Evolutionary conservation across 1,140 invertebrate genomes (phyloP).

Genomic region (Drosophila murphyi): DNA sequence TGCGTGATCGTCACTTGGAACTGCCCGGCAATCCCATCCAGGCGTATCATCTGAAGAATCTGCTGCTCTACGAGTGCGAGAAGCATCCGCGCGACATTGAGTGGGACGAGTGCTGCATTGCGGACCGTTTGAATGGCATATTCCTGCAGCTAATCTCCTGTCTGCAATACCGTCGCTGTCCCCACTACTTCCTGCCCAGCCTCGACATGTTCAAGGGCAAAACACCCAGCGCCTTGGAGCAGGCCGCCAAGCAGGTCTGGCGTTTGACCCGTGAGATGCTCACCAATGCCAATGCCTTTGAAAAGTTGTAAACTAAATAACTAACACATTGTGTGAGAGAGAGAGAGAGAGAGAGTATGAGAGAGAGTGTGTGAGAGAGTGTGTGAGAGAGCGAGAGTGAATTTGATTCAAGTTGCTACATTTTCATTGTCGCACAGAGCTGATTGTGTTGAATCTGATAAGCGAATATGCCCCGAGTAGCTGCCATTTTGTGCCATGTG

Average conservation of each 20-base stretch:
- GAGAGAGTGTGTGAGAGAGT: background rate
- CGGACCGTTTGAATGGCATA: constrained; percentile 96
- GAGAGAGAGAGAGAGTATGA: constrained; percentile 36
- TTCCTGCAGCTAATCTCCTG: constrained; percentile 97
- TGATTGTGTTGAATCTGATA: constrained; percentile 52
- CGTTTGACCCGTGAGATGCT: constrained; percentile 94
- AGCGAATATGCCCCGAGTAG: constrained; percentile 24
- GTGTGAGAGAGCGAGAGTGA: background rate
- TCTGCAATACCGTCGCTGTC: constrained; percentile 95
- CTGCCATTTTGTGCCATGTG: constrained; percentile 64
- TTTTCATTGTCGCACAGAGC: constrained; percentile 51
- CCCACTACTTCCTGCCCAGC: constrained; percentile 95
- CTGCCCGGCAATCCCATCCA: constrained; percentile 94
- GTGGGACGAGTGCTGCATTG: constrained; percentile 95
- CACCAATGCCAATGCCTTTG: constrained; percentile 94
- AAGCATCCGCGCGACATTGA: constrained; percentile 96
- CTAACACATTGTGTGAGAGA: background rate
- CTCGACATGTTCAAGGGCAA: constrained; percentile 96
- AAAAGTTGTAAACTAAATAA: constrained; percentile 89
- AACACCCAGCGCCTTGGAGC: constrained; percentile 92
- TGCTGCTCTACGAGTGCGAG: constrained; percentile 97
- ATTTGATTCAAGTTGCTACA: constrained; percentile 54
- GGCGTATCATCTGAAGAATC: constrained; percentile 94
- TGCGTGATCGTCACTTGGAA: constrained; percentile 95
- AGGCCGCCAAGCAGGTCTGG: constrained; percentile 96